Conservation (phyloP, 2,888 invertebrate species). For the Himalopsyche anomala region DNA sequence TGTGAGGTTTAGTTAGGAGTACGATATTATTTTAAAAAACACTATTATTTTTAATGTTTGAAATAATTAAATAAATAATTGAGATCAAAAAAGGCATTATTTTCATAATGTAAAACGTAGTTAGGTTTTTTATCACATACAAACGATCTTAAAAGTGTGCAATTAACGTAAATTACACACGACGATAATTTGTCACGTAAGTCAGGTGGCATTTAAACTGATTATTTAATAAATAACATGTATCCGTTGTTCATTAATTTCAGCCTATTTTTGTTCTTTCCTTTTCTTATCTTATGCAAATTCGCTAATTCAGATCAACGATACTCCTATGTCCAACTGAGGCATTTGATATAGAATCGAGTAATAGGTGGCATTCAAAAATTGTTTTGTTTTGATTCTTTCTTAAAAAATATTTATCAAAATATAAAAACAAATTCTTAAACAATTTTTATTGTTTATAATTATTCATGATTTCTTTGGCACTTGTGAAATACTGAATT, state of each 20-base stretch:
- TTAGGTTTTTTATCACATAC: neutral
- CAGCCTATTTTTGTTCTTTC: neutral
- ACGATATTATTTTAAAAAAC: too few relatives aligned
- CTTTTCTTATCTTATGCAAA: slow-evolving; percentile 14
- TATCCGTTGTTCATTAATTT: slow-evolving; percentile 6
- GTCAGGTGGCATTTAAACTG: slow-evolving; percentile 31
- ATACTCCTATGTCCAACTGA: neutral
- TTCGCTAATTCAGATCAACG: neutral
- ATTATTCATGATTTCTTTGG: too few relatives aligned
- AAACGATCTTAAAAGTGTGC: slow-evolving; percentile 8
- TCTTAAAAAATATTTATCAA: too few relatives aligned
- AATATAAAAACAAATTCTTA: too few relatives aligned
- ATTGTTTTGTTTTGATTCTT: too few relatives aligned
- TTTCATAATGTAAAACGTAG: neutral
- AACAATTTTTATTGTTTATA: too few relatives aligned
- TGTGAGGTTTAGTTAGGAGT: too few relatives aligned
- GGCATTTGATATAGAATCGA: neutral
- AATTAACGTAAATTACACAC: slow-evolving; percentile 11
- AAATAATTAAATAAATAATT: too few relatives aligned
- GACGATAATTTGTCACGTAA: neutral
- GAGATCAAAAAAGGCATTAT: too few relatives aligned
- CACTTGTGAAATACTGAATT: too few relatives aligned
- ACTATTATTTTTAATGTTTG: too few relatives aligned
- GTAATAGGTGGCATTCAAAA: neutral
- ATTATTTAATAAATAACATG: slow-evolving; percentile 17